Evolutionary conservation across 2,888 invertebrate genomes (phyloP).

Genomic region (Caenorhabditis plicata): DNA sequence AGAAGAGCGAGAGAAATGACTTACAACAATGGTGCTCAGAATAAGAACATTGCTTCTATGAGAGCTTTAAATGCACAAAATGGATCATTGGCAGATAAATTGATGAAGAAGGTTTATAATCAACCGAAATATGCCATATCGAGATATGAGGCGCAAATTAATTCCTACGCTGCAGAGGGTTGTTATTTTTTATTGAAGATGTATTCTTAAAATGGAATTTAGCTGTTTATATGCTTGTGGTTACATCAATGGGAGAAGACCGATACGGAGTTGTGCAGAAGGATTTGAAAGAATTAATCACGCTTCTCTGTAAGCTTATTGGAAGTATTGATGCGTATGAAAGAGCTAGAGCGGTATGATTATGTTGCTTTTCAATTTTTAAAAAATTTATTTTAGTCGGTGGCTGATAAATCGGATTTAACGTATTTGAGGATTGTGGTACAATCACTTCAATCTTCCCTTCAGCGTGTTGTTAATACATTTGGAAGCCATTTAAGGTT

Average conservation of each 20-base stretch:
- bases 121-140: conserved; percentile 5
- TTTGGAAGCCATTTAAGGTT: conserved; percentile 25
- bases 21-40: conserved; percentile 9
- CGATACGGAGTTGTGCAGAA: conserved; percentile 49
- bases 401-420: conserved; percentile 31
- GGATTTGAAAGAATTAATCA: conserved; percentile 27
- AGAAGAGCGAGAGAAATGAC: conserved; percentile 27
- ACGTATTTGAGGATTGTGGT: conserved; percentile 24
- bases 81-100: conserved; percentile 1
- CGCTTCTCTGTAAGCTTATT: conserved; percentile 20
- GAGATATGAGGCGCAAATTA: conserved; percentile 22
- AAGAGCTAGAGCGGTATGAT: conserved; percentile 37
- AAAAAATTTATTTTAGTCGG: conserved; percentile 18
- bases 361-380: background rate
- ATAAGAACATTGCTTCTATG: conserved; percentile 13
- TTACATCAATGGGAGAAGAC: conserved; percentile 43
- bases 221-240: conserved; percentile 42
- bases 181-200: too few relatives aligned
- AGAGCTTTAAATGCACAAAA: conserved; percentile 14
- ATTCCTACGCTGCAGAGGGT: conserved; percentile 23
- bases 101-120: background rate
- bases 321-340: conserved; percentile 35
- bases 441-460: conserved; percentile 18
- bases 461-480: conserved; percentile 21
- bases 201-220: background rate